Conservation (phyloP, 2,113 vertebrate species). For the Sylvilagus bachmani region DNA sequence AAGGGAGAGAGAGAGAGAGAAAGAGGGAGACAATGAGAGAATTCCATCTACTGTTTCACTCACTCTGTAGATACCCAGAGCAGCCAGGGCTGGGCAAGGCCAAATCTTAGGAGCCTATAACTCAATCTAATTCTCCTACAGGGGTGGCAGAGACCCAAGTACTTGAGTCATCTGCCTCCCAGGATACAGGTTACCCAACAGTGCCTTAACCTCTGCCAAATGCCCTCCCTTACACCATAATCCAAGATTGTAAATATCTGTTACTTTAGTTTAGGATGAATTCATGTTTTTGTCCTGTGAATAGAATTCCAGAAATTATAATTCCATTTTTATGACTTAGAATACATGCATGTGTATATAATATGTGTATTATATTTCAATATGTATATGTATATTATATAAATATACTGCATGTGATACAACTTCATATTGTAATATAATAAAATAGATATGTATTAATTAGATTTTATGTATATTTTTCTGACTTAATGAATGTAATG, state of each 20-base stretch:
- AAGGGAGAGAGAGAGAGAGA: no score
- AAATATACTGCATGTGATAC: background rate
- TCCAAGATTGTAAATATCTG: background rate
- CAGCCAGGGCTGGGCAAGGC: no score
- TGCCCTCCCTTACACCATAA: background rate
- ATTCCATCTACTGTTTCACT: no score
- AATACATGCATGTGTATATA: background rate
- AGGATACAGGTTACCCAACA: no score
- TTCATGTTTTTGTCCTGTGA: background rate
- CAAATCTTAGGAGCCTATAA: no score
- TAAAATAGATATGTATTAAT: background rate
- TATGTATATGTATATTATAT: background rate
- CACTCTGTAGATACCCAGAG: no score
- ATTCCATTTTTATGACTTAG: background rate
- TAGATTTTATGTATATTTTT: background rate
- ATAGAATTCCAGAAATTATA: background rate
- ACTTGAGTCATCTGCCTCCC: no score
- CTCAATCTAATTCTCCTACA: no score
- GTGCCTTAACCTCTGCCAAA: no score
- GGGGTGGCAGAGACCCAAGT: no score
- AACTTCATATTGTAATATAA: background rate
- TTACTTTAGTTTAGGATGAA: background rate
- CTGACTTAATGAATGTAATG: background rate
- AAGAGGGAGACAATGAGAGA: no score
- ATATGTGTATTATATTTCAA: background rate